Percentiles rank a stretch among this genome's conserved stretches.
Evolutionary conservation across 2,113 vertebrate genomes (phyloP).

Genomic region (Dasyornis broadbenti): DNA sequence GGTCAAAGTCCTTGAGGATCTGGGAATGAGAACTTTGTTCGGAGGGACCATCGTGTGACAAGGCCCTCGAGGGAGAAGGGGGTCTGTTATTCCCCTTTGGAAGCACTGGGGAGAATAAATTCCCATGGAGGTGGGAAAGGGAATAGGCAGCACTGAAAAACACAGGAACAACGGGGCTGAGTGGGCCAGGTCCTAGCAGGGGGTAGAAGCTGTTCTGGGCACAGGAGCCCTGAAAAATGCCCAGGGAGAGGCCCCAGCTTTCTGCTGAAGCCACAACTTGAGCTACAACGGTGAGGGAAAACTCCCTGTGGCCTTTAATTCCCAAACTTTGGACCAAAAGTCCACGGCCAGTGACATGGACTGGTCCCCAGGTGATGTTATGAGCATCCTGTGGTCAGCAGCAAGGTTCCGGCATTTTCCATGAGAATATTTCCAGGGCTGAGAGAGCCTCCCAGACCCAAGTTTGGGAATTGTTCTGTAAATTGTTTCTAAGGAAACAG

Average conservation of each 20-base stretch:
- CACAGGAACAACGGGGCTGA: neutral
- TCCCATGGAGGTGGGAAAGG: neutral
- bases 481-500: neutral
- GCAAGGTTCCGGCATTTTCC: neutral
- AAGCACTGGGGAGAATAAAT: neutral
- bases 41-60: neutral
- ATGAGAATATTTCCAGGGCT: neutral
- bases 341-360: rapidly evolving
- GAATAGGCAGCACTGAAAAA: neutral
- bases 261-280: neutral
- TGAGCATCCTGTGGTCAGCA: neutral
- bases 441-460: neutral
- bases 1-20: neutral
- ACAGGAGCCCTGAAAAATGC: neutral
- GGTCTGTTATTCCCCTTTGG: neutral
- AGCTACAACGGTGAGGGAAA: neutral
- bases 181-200: neutral
- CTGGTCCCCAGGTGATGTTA: neutral
- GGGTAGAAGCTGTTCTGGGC: neutral
- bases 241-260: neutral
- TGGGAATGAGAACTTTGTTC: neutral
- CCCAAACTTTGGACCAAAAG: neutral
- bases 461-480: neutral
- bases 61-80: neutral
- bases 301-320: neutral